phyloP scores from a whole-genome alignment of 2,797 vertebrate genomes.

The Coilia nasus region DNA sequence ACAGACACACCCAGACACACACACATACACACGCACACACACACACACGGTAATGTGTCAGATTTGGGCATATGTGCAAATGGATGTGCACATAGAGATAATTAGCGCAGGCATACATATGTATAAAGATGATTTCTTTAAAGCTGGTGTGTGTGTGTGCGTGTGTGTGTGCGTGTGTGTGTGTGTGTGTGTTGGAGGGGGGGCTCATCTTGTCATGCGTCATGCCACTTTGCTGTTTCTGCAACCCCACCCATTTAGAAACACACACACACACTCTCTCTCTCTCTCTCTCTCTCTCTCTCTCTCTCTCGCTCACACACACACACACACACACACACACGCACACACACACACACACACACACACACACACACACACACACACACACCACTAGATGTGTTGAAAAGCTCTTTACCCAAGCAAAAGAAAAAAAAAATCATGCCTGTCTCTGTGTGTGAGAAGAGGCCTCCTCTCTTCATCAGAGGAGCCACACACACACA shows the following conservation, averaged over 20 bases:
- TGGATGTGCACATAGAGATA: background rate
- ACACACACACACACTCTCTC: slow-evolving; percentile 2
- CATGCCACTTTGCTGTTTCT: background rate
- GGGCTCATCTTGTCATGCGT: background rate
- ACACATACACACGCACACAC: background rate
- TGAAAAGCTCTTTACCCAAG: too few species aligned
- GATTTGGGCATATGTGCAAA: background rate
- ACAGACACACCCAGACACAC: too few species aligned
- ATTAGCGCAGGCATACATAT: background rate
- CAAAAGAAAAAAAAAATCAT: too few species aligned
- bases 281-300: background rate
- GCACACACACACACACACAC: background rate
- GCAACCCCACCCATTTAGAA: background rate
- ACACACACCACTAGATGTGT: slow-evolving; percentile 5
- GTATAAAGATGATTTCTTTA: background rate
- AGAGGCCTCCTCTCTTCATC: too few species aligned
- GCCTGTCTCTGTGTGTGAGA: too few species aligned
- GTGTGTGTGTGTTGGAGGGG: too few species aligned
- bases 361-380: slow-evolving; percentile 29
- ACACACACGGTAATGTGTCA: background rate
- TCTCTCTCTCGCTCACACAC: slow-evolving; percentile 32
- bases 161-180: too few species aligned
- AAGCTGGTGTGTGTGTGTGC: too few species aligned
- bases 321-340: slow-evolving; percentile 33
- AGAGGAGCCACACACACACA: background rate